phyloP scores from a whole-genome alignment of 2,888 invertebrate genomes.

The Lacanobia oleracea region DNA sequence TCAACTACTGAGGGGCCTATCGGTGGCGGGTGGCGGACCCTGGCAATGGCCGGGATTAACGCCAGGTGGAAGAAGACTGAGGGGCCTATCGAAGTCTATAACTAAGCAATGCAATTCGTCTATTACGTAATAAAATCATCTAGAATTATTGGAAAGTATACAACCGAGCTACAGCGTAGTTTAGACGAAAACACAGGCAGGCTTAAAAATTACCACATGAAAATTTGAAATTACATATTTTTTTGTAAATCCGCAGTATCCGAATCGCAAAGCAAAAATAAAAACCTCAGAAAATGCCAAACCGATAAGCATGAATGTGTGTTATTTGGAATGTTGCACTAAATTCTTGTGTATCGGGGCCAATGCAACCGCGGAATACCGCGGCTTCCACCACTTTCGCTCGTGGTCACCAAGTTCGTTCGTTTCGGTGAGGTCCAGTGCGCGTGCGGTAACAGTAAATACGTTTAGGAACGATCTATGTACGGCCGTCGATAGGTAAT shows the following conservation, averaged over 20 bases:
- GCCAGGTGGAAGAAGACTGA: too few species aligned
- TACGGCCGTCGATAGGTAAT: slow-evolving; percentile 40
- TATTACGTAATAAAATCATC: not conserved
- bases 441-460: slow-evolving; percentile 42
- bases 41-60: too few species aligned
- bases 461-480: slow-evolving; percentile 25
- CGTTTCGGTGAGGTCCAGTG: slow-evolving; percentile 2
- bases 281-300: slow-evolving; percentile 13
- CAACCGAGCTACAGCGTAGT: not conserved
- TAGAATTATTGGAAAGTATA: not conserved
- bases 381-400: slow-evolving; percentile 21
- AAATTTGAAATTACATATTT: not conserved
- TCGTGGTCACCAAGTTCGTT: slow-evolving; percentile 11
- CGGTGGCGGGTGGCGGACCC: too few species aligned
- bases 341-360: slow-evolving; percentile 61
- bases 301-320: slow-evolving; percentile 23
- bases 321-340: slow-evolving; percentile 51
- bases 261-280: not conserved
- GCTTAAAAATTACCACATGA: not conserved
- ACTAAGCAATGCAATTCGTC: not conserved
- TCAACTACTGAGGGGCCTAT: not conserved
- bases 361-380: slow-evolving; percentile 60
- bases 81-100: not conserved
- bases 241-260: not conserved
- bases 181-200: too few species aligned